Base-by-base conservation (phyloP, 2,888 invertebrate species). In the Baronia brevicornis region DNA sequence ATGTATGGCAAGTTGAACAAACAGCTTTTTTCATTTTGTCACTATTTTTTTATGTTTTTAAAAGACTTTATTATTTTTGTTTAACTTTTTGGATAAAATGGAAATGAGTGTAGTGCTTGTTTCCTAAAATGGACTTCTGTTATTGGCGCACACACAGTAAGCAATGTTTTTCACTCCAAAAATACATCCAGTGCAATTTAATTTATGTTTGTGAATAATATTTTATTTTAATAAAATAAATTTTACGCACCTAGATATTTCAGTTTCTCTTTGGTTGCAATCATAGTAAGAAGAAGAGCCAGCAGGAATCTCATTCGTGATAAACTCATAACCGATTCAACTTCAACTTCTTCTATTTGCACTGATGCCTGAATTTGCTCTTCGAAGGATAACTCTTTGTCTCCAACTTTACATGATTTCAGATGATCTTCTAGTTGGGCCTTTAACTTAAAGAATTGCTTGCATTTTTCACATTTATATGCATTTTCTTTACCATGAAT, bases 401-500 rank as follows among this genome's bases (percentile, higher is more conserved):
- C 60, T 4, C 65, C 68, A 7, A 57, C 59, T 6, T 49, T 55
- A 37, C 90, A 90, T 19, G 64, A 60, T 26, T 85, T 85, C 26
- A 74, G 71, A 59, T 95, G 94, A 5, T 66, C 70, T 36, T 91
- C 90, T 27, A 94, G 74, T 28, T 93, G 89, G 25, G 80, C 88
- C 68, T 94, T 94, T 14, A 91, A 88, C 57, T 91, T 90, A 60
- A 92, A 93, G 61, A 91, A 93, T 25, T 86, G 82, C 14, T 88
- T 84, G 64, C 95, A 95, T 28, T 87, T 87, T 9, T 82, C 73
- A 60, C 95, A 95, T 58, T 90, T 88, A 57, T 94, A 95, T 0
- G 93, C 91, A 45, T 92, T 90, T 39, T 87, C 87, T 45, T 91
- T 88, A 14, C 92, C 91, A 63, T 95, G 95, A 32, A 95, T 93